Conservation (phyloP, 2,888 invertebrate species). For the Oligia fasciuncula region DNA sequence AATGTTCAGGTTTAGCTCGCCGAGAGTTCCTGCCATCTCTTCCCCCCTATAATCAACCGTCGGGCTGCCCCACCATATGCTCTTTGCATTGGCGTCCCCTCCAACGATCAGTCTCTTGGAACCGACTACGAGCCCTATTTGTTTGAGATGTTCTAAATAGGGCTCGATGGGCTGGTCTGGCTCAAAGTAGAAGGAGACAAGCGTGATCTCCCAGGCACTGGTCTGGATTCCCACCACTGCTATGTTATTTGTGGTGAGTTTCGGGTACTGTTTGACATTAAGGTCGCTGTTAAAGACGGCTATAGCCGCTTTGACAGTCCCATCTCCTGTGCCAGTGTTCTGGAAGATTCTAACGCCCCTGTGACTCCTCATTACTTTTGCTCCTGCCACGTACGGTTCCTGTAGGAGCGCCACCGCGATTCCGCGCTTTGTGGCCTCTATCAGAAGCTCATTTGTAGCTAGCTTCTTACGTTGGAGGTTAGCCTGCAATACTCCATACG, state of each 20-base stretch:
- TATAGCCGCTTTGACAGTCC: background rate
- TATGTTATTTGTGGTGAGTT: too few species aligned
- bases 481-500: too few species aligned
- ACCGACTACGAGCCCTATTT: background rate
- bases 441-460: too few species aligned
- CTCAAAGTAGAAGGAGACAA: constrained; percentile 10
- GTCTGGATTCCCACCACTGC: background rate
- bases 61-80: background rate
- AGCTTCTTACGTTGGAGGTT: too few species aligned
- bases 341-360: too few species aligned
- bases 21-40: background rate
- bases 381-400: too few species aligned
- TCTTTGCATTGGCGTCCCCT: constrained; percentile 7
- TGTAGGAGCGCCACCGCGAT: background rate
- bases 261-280: too few species aligned
- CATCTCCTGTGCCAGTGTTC: too few species aligned
- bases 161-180: background rate
- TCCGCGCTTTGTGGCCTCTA: too few species aligned
- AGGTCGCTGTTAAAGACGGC: background rate
- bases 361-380: too few species aligned
- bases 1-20: background rate
- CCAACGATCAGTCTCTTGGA: background rate
- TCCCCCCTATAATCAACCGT: background rate
- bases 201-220: constrained; percentile 10
- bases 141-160: background rate